phyloP scores from a whole-genome alignment of 2,113 vertebrate genomes.

The Benthochromis sp. region DNA sequence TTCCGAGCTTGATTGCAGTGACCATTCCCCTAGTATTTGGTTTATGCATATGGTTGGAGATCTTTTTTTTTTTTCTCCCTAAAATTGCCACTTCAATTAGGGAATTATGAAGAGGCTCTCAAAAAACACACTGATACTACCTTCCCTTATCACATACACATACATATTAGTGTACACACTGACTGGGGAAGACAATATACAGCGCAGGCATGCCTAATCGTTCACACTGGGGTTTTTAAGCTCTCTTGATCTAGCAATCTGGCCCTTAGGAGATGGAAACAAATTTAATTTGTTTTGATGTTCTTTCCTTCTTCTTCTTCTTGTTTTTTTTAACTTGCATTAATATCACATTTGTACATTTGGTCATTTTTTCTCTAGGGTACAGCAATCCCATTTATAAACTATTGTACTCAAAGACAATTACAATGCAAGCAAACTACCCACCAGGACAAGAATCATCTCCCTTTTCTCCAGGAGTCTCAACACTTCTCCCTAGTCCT shows the following conservation, averaged over 20 bases:
- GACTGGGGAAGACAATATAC: background rate
- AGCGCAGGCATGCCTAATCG: background rate
- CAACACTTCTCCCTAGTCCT: background rate
- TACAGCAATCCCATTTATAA: background rate
- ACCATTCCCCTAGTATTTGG: slow-evolving; percentile 18
- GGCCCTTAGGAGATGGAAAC: background rate
- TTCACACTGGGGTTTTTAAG: background rate
- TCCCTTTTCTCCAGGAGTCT: background rate
- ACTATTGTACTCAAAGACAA: slow-evolving; percentile 12
- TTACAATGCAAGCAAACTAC: slow-evolving; percentile 16
- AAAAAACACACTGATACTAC: background rate
- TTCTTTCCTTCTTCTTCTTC: background rate
- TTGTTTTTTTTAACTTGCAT: background rate
- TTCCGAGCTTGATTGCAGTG: slow-evolving; percentile 34
- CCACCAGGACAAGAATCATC: background rate
- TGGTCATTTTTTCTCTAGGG: background rate
- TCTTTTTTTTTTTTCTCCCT: background rate
- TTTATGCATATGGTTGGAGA: slow-evolving; percentile 18
- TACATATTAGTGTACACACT: slow-evolving; percentile 13
- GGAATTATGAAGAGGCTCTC: slow-evolving; percentile 5
- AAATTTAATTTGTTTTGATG: background rate
- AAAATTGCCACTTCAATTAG: slow-evolving; percentile 22
- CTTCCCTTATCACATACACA: slow-evolving; percentile 6
- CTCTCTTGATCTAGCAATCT: slow-evolving; percentile 9
- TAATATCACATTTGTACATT: slow-evolving; percentile 2